Percentiles rank a stretch among this genome's conserved stretches.
Conservation (phyloP, 2,888 invertebrate genomes). For the Tipula helvola region DNA sequence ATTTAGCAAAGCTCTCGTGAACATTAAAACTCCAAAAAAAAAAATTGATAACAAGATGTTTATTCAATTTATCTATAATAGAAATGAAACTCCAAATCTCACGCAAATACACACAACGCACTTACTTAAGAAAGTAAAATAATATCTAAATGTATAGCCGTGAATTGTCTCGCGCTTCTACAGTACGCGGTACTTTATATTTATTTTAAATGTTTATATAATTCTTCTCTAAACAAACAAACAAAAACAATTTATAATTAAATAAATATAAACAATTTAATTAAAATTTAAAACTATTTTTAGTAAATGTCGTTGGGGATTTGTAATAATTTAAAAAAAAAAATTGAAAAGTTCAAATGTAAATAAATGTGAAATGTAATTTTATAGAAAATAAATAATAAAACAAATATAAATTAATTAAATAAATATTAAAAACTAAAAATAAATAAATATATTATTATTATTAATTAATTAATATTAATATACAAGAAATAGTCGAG, state of each 20-base stretch:
- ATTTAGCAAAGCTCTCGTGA: neutral
- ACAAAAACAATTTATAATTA: neutral
- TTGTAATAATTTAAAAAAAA: neutral
- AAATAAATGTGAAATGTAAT: slow-evolving; percentile 5
- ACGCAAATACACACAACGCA: neutral
- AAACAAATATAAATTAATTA: neutral
- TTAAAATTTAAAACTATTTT: neutral
- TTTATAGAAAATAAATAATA: neutral
- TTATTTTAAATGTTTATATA: neutral
- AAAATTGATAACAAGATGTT: neutral
- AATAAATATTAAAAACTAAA: neutral
- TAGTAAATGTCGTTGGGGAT: neutral
- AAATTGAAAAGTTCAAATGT: slow-evolving; percentile 6
- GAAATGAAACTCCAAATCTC: neutral
- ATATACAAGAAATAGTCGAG: neutral
- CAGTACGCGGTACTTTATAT: neutral
- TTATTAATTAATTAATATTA: neutral
- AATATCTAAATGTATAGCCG: neutral
- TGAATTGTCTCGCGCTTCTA: neutral
- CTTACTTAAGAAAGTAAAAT: neutral
- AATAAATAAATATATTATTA: neutral
- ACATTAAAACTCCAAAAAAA: neutral
- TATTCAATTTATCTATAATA: neutral
- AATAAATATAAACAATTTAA: neutral
- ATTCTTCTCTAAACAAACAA: neutral